Percentiles rank a stretch among this genome's conserved stretches.
Conservation (phyloP, 1,140 invertebrate species). For the Megalonaias nervosa region DNA sequence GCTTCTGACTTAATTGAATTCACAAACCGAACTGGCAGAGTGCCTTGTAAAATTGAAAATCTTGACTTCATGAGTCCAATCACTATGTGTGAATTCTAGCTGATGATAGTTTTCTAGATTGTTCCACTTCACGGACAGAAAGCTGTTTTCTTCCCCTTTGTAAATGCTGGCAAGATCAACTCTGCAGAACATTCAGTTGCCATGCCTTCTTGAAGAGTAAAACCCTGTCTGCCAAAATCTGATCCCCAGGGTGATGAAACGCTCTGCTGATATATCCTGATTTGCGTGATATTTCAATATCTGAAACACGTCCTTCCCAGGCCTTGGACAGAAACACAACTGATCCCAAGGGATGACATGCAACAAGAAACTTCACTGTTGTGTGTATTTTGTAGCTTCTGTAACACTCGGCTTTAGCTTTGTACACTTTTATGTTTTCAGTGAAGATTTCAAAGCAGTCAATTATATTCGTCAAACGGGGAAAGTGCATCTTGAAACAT, state of each 20-base stretch:
- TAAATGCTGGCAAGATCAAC: slow-evolving; percentile 42
- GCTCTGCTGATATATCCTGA: no score
- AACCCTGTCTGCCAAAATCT: no score
- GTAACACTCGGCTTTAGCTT: slow-evolving; percentile 32
- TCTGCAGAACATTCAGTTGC: no score
- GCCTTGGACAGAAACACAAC: slow-evolving; percentile 41
- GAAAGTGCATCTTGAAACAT: slow-evolving; percentile 33
- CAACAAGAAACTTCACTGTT: slow-evolving; percentile 45
- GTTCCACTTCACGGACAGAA: slow-evolving; percentile 25
- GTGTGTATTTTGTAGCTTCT: slow-evolving; percentile 43
- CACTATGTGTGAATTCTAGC: slow-evolving; percentile 39
- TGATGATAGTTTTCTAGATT: slow-evolving; percentile 24
- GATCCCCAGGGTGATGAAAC: no score
- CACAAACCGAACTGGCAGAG: slow-evolving; percentile 17
- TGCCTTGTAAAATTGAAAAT: slow-evolving; percentile 32
- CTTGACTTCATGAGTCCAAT: slow-evolving; percentile 43
- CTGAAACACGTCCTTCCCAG: slow-evolving; percentile 46
- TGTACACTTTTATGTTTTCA: slow-evolving; percentile 34
- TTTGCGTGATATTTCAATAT: no score
- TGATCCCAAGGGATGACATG: slow-evolving; percentile 33
- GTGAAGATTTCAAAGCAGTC: slow-evolving; percentile 54
- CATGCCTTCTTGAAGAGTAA: no score
- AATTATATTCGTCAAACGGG: slow-evolving; percentile 36
- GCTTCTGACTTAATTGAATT: background rate
- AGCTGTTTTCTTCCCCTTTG: slow-evolving; percentile 48